phyloP scores from a whole-genome alignment of 2,888 invertebrate genomes.

The Plutella xylostella region DNA sequence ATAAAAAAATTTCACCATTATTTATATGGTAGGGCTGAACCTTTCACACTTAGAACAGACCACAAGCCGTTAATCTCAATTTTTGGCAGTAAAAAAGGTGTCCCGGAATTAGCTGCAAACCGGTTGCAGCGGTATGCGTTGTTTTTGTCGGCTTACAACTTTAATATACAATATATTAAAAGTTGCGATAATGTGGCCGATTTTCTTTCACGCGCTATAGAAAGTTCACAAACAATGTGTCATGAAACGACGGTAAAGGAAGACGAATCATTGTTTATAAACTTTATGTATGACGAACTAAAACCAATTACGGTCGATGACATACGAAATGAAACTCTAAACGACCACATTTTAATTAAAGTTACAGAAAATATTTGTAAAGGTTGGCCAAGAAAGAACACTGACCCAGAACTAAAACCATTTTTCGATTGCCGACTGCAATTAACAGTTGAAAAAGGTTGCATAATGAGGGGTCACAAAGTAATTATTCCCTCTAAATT shows the following conservation, averaged over 20 bases:
- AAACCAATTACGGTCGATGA: background rate
- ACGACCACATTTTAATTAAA: background rate
- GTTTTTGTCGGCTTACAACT: background rate
- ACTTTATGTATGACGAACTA: background rate
- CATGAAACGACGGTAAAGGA: background rate
- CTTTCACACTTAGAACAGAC: constrained; percentile 2
- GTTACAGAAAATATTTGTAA: background rate
- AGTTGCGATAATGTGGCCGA: background rate
- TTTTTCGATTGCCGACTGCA: constrained; percentile 3
- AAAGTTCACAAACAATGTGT: background rate
- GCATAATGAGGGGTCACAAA: constrained; percentile 12
- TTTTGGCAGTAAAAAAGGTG: constrained; percentile 5
- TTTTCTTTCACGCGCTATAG: background rate
- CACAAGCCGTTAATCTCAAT: constrained; percentile 17
- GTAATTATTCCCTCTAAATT: constrained; percentile 8
- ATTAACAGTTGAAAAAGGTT: constrained; percentile 6
- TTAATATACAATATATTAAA: background rate
- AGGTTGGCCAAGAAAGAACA: constrained; percentile 1
- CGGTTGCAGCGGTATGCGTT: background rate
- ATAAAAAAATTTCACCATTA: constrained; percentile 6
- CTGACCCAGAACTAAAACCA: background rate
- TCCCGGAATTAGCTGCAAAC: background rate
- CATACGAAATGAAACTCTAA: background rate
- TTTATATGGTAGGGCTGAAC: background rate
- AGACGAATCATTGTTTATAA: constrained; percentile 1